Conservation (phyloP, 2,888 invertebrate species). For the Zygaena filipendulae region DNA sequence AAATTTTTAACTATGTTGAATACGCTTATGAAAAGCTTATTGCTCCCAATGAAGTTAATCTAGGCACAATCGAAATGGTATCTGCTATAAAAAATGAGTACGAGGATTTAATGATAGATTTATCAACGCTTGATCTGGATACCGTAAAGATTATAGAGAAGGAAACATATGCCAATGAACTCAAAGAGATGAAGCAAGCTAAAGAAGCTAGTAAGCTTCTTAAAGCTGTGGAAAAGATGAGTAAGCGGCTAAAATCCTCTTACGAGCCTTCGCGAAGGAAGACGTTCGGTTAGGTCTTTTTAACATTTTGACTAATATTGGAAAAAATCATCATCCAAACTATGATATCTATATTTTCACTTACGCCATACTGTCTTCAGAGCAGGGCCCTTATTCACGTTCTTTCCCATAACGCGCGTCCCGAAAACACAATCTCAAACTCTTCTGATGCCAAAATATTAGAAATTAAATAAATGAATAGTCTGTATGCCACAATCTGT, state of each 20-base stretch:
- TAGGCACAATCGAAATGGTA: conserved; percentile 71
- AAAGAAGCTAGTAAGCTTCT: conserved; percentile 42
- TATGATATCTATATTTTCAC: too few species aligned
- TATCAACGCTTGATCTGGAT: conserved; percentile 44
- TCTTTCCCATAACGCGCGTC: too few species aligned
- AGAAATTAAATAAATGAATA: too few species aligned
- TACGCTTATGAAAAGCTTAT: conserved; percentile 73
- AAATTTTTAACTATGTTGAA: conserved; percentile 72
- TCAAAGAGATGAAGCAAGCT: conserved; percentile 38
- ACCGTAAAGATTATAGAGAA: conserved; percentile 46
- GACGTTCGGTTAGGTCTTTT: conserved; percentile 12
- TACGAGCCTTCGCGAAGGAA: conserved; percentile 37
- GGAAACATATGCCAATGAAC: conserved; percentile 39
- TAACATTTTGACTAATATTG: too few species aligned
- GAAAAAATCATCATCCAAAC: too few species aligned
- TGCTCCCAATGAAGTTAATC: conserved; percentile 69
- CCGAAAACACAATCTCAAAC: too few species aligned
- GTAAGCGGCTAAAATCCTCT: conserved; percentile 42
- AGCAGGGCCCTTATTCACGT: too few species aligned
- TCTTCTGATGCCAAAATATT: too few species aligned
- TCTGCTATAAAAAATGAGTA: conserved; percentile 66
- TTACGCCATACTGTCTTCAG: too few species aligned
- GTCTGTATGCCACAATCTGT: too few species aligned
- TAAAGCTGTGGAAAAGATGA: conserved; percentile 49
- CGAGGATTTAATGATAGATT: conserved; percentile 43